Evolutionary conservation across 2,113 vertebrate genomes (phyloP).

Genomic region (Tursiops truncatus): DNA sequence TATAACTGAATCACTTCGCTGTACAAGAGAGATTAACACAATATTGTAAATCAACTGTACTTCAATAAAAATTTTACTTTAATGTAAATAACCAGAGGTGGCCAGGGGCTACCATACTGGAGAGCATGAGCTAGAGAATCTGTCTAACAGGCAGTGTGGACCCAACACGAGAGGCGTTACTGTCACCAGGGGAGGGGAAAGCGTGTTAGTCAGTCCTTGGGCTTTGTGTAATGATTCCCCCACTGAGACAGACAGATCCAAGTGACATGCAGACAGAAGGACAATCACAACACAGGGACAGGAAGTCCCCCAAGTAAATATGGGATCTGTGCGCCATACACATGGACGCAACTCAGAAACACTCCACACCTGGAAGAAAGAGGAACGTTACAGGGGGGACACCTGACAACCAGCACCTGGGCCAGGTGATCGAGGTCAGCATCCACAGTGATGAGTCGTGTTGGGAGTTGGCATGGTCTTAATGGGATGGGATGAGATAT

Average conservation of each 20-base stretch:
- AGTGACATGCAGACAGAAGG: background rate
- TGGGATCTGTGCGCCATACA: fast-evolving
- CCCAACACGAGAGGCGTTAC: background rate
- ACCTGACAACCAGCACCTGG: background rate
- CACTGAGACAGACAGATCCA: background rate
- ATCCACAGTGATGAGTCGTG: fast-evolving
- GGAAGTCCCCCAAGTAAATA: background rate
- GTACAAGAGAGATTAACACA: too few species aligned
- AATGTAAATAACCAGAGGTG: background rate
- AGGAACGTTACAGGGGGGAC: background rate
- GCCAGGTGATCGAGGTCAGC: background rate
- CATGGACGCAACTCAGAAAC: background rate
- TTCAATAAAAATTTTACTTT: too few species aligned
- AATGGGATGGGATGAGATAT: fast-evolving
- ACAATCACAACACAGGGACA: background rate
- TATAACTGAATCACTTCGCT: too few species aligned
- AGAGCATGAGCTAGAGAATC: background rate
- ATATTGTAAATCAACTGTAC: too few species aligned
- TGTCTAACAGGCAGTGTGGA: background rate
- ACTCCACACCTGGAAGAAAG: too few species aligned
- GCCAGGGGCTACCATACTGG: fast-evolving
- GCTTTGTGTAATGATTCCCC: background rate
- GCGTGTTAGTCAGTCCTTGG: too few species aligned
- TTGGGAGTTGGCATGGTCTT: fast-evolving
- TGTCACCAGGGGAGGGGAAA: background rate